These are phyloP conservation scores for Cerceris ruficornis DNA, from an alignment of 2,888 invertebrate genomes.

Conservation along the genomic window DNA sequence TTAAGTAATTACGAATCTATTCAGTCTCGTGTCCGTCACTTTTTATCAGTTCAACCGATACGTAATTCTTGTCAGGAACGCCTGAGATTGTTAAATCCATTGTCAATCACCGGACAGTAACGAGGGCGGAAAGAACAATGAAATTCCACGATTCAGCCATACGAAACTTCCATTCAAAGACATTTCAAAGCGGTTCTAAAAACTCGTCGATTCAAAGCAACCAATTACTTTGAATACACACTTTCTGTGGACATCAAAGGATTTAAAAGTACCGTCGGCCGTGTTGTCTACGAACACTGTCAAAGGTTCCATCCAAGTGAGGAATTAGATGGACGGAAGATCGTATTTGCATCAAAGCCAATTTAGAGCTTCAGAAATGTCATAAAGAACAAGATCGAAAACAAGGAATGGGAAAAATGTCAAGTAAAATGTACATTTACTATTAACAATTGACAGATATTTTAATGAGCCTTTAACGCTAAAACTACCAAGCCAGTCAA, in stretches of 20 bases:
- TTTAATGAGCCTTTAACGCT: too few species aligned
- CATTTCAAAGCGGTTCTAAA: not conserved
- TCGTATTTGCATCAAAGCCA: not conserved
- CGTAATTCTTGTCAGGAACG: too few species aligned
- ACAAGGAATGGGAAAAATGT: too few species aligned
- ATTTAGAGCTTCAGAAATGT: not conserved
- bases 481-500: too few species aligned
- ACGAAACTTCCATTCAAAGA: not conserved
- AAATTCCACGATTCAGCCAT: not conserved
- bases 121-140: not conserved
- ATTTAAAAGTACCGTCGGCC: not conserved
- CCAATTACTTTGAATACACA: conserved; percentile 3
- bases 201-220: not conserved
- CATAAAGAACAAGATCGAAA: not conserved
- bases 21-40: too few species aligned
- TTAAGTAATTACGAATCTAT: too few species aligned
- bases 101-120: not conserved
- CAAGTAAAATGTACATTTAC: too few species aligned
- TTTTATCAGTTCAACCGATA: too few species aligned
- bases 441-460: too few species aligned
- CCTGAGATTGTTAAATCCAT: too few species aligned
- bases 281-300: not conserved
- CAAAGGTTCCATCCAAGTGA: not conserved
- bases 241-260: not conserved
- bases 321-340: not conserved